These are phyloP conservation scores for Adineta ricciae DNA, from an alignment of 2,888 invertebrate genomes.

Conservation along the genomic window DNA sequence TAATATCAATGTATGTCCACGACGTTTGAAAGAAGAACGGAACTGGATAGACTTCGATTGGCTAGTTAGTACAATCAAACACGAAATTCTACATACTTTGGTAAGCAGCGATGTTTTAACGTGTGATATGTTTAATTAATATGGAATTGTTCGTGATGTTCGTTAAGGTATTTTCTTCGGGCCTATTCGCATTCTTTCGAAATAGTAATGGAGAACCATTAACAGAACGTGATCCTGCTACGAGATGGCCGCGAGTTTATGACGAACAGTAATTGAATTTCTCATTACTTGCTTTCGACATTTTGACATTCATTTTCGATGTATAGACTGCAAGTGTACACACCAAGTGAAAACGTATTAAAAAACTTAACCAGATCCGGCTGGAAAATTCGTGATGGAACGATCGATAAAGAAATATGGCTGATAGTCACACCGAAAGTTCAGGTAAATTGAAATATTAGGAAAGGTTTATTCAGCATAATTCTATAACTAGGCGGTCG, in stretches of 20 bases:
- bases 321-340: conserved; percentile 54
- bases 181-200: conserved; percentile 86
- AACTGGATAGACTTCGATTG: conserved; percentile 58
- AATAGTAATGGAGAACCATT: conserved; percentile 74
- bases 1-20: conserved; percentile 93
- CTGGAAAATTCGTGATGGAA: conserved; percentile 72
- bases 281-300: background rate
- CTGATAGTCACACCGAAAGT: conserved; percentile 86
- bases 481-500: conserved; percentile 58
- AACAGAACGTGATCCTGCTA: conserved; percentile 53
- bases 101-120: conserved; percentile 43
- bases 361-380: conserved; percentile 59
- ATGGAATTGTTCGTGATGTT: conserved; percentile 34
- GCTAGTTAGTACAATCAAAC: conserved; percentile 85
- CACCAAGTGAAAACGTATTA: conserved; percentile 83
- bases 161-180: conserved; percentile 82
- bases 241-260: conserved; percentile 67
- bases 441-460: conserved; percentile 49
- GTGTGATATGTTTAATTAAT: conserved; percentile 22
- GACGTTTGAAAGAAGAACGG: conserved; percentile 76
- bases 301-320: background rate
- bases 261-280: background rate
- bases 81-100: conserved; percentile 91
- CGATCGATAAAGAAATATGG: conserved; percentile 64
- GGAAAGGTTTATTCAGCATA: conserved; percentile 19